Evolutionary conservation across 1,140 invertebrate genomes (phyloP).

Genomic region (Charaxes varanes): DNA sequence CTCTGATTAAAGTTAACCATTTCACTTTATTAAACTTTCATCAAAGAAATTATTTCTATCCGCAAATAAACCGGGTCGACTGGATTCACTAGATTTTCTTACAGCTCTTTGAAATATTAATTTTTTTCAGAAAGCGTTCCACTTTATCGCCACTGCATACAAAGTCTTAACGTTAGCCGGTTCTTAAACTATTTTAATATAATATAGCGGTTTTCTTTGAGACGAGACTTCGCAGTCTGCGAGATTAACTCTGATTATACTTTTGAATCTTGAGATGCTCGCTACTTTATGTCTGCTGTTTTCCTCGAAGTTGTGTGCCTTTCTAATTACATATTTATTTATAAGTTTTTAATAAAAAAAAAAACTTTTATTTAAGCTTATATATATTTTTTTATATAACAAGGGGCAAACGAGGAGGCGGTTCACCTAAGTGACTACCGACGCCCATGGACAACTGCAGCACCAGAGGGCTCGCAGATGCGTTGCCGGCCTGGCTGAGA

Average conservation of each 20-base stretch:
- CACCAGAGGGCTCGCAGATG: no score
- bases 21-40: conserved; percentile 30
- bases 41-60: conserved; percentile 27
- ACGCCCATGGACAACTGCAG: no score
- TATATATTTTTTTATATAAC: no score
- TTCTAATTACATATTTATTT: no score
- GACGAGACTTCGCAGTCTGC: conserved; percentile 9
- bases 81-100: conserved; percentile 17
- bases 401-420: no score
- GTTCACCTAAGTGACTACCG: no score
- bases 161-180: conserved; percentile 21
- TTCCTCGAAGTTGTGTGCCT: no score
- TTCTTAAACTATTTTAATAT: conserved; percentile 20
- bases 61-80: conserved; percentile 16
- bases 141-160: conserved; percentile 18
- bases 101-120: conserved; percentile 21
- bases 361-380: no score
- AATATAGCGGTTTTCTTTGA: conserved; percentile 20
- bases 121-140: conserved; percentile 12
- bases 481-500: no score
- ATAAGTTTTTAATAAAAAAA: no score
- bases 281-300: no score
- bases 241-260: conserved; percentile 16
- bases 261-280: no score
- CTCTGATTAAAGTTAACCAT: conserved; percentile 27